Evolutionary conservation across 2,888 invertebrate genomes (phyloP).

Genomic region (Spodoptera picta): DNA sequence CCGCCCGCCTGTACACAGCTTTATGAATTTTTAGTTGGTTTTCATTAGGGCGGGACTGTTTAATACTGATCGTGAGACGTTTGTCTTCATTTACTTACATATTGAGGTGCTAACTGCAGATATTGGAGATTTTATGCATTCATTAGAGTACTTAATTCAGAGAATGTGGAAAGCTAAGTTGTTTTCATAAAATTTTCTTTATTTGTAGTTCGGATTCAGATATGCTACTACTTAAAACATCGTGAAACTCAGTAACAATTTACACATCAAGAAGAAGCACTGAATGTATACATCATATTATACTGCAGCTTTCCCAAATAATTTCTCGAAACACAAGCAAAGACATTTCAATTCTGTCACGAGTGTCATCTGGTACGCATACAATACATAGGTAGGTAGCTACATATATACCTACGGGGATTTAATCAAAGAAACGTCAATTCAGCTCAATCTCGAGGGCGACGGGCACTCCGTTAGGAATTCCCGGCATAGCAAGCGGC

Average conservation of each 20-base stretch:
- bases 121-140: not conserved
- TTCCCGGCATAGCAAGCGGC: slow-evolving; percentile 33
- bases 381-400: not conserved
- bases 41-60: slow-evolving; percentile 40
- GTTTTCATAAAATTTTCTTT: no score
- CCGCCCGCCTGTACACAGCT: slow-evolving; percentile 57
- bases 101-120: not conserved
- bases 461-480: slow-evolving; percentile 11
- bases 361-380: not conserved
- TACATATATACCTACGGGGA: slow-evolving; percentile 3
- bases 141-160: no score
- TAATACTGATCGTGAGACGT: slow-evolving; percentile 38
- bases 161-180: no score
- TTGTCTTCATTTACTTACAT: slow-evolving; percentile 37
- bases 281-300: no score
- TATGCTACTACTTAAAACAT: no score
- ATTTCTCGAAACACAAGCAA: no score
- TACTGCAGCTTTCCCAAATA: no score
- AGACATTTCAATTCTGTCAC: slow-evolving; percentile 1
- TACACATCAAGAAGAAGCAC: no score
- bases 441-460: slow-evolving; percentile 25
- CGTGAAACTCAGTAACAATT: no score
- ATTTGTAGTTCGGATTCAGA: no score
- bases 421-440: slow-evolving; percentile 46
- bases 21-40: slow-evolving; percentile 58